A percentile compares a stretch with the other conserved stretches of the same genome.
Conservation (phyloP, 2,797 vertebrate species). For the Silurus aristotelis region DNA sequence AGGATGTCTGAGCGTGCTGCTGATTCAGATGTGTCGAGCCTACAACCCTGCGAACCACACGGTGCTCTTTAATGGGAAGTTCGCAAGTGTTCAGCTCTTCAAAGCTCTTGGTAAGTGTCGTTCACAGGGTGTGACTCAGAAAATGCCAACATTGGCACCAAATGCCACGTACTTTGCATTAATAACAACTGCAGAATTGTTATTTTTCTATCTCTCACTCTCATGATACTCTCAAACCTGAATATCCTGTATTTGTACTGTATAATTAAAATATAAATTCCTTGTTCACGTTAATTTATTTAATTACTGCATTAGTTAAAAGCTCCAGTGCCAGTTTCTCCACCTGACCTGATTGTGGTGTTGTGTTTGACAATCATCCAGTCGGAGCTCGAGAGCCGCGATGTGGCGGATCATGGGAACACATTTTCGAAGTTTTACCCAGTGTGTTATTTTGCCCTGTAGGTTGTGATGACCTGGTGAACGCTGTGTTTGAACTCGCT, state of each 20-base stretch:
- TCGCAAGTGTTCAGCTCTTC: constrained; percentile 82
- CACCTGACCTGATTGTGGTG: neutral
- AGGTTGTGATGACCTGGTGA: constrained; percentile 90
- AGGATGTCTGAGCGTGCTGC: constrained; percentile 89
- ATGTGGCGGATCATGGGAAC: neutral
- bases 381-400: neutral
- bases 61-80: constrained; percentile 87
- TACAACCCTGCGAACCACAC: constrained; percentile 90
- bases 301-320: neutral
- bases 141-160: neutral
- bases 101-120: constrained; percentile 84
- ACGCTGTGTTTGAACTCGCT: constrained; percentile 82
- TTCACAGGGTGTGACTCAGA: neutral
- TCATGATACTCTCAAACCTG: neutral
- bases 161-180: neutral
- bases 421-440: neutral
- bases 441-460: neutral
- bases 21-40: constrained; percentile 86
- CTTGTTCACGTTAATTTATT: neutral
- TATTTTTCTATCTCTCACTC: neutral
- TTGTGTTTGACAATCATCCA: neutral
- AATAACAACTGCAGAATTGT: neutral
- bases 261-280: neutral
- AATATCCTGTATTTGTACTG: neutral
- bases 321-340: too few species aligned